Percentiles rank a stretch among this genome's conserved stretches.
Evolutionary conservation across 37 sponge, comb jelly and placozoan genomes (phyloP).

Genomic region (Hormiphora californensis): DNA sequence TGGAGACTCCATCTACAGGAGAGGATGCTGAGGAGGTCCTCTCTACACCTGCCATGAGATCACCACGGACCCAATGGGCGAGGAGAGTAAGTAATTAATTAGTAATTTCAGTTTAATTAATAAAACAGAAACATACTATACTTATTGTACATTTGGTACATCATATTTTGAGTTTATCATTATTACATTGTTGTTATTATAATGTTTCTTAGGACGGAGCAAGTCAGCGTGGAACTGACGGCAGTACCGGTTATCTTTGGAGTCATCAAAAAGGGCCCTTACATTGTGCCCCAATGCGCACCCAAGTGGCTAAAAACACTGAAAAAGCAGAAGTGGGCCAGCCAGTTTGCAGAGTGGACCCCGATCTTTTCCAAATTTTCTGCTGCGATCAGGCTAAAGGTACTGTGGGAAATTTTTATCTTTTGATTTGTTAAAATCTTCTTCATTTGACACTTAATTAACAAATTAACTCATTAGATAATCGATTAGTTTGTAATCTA

Average conservation of each 20-base stretch:
- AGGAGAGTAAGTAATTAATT: too few species aligned
- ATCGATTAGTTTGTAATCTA: background rate
- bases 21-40: too few species aligned
- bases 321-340: background rate
- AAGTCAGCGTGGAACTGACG: background rate
- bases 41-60: too few species aligned
- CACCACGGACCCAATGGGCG: too few species aligned
- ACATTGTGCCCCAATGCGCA: background rate
- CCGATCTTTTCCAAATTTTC: background rate
- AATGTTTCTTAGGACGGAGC: too few species aligned
- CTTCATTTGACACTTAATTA: background rate
- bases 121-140: too few species aligned
- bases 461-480: background rate
- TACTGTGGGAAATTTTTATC: too few species aligned
- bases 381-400: slow-evolving; percentile 11
- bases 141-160: too few species aligned
- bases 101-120: too few species aligned
- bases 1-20: too few species aligned
- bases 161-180: too few species aligned
- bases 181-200: too few species aligned
- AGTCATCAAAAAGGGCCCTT: background rate
- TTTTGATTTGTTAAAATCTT: background rate
- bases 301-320: background rate
- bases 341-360: slow-evolving; percentile 6
- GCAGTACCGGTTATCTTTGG: slow-evolving; percentile 1